Percentiles rank a stretch among this genome's conserved stretches.
These are phyloP conservation scores for Pocota personata DNA, from an alignment of 2,888 invertebrate genomes.

Conservation along the genomic window DNA sequence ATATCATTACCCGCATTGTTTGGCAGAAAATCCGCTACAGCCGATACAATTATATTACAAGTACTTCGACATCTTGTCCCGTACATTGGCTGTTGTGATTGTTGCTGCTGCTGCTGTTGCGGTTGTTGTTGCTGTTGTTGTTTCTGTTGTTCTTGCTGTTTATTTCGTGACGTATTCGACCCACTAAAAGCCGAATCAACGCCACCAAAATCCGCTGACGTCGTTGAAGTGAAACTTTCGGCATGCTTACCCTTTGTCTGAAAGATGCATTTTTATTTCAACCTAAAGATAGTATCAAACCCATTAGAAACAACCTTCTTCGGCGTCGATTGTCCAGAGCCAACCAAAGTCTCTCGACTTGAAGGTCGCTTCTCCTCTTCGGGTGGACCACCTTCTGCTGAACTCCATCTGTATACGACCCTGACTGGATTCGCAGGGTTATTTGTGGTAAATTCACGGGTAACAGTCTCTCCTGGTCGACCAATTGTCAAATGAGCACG, in stretches of 20 bases:
- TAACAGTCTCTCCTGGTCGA: conserved; percentile 82
- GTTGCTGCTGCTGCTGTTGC: conserved; percentile 49
- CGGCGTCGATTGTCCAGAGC: conserved; percentile 80
- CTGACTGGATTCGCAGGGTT: conserved; percentile 82
- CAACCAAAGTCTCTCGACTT: conserved; percentile 81
- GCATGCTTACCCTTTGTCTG: conserved; percentile 68
- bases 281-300: not conserved
- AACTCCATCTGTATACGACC: conserved; percentile 82
- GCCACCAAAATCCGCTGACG: conserved; percentile 84
- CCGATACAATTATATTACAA: conserved; percentile 87
- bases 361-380: conserved; percentile 53
- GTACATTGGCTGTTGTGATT: conserved; percentile 72
- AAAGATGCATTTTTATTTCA: conserved; percentile 10
- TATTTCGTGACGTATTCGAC: conserved; percentile 79
- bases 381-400: conserved; percentile 13
- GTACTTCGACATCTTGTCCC: conserved; percentile 86
- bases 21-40: conserved; percentile 82
- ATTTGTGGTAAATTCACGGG: conserved; percentile 77
- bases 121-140: conserved; percentile 41
- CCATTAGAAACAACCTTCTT: conserved; percentile 68
- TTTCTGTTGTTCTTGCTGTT: conserved; percentile 41
- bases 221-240: conserved; percentile 81
- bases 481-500: conserved; percentile 87
- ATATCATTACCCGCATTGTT: conserved; percentile 59
- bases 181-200: conserved; percentile 83